Evolutionary conservation across 1,140 invertebrate species (phyloP).

Genomic region (Magallana ariakensis): DNA sequence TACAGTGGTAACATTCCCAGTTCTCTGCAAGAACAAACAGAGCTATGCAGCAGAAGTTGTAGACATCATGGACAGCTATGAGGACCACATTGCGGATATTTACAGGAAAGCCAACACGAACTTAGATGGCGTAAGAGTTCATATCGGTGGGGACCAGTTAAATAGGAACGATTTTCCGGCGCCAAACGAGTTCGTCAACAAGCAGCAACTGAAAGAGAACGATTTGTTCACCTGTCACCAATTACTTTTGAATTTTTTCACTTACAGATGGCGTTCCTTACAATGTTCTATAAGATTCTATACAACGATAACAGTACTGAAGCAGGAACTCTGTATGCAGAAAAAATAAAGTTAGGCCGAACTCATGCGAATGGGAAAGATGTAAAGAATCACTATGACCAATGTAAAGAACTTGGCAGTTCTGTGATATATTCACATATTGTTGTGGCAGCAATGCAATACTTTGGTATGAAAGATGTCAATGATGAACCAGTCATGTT

Average conservation of each 20-base stretch:
- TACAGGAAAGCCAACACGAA: neutral
- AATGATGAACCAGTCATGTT: too few species aligned
- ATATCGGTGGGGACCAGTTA: neutral
- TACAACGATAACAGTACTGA: too few species aligned
- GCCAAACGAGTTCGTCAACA: neutral
- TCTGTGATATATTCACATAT: too few species aligned
- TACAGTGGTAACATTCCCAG: neutral
- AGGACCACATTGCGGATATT: neutral
- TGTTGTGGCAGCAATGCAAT: too few species aligned
- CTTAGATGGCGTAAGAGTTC: neutral
- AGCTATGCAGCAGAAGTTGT: constrained; percentile 13
- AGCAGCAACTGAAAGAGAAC: neutral
- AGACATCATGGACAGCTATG: neutral
- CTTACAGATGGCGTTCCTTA: too few species aligned
- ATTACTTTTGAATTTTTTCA: neutral
- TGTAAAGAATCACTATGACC: too few species aligned
- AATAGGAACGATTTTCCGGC: neutral
- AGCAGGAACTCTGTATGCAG: too few species aligned
- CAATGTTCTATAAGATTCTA: too few species aligned
- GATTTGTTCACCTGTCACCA: neutral
- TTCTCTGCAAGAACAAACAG: constrained; percentile 2
- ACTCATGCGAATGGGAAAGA: too few species aligned
- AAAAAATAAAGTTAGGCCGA: too few species aligned
- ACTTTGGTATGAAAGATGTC: too few species aligned
- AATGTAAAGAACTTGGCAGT: too few species aligned